Evolutionary conservation across 1,140 invertebrate genomes (phyloP), one percentile per base, ranked within the genome.

Genomic region (Lucilia cuprina): DNA sequence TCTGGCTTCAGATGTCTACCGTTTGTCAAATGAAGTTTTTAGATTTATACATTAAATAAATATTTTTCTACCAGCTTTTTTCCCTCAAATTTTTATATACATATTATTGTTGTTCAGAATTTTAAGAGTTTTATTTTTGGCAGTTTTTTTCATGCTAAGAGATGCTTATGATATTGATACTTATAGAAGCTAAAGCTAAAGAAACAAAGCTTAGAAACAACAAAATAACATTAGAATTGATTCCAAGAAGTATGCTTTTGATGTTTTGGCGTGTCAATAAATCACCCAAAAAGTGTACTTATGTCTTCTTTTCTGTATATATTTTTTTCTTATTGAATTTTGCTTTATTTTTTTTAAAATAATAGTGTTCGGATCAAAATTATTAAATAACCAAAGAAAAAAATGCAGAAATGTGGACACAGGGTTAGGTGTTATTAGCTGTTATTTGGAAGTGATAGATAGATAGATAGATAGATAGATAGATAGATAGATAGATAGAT

Each of bases 241-340:
- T 78, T 78, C 75, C 35, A 47, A 47, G 75, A 78, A 78, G 12
- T 78, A 47, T 41, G 14, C 41, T 41, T 78, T 78, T 78, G 75
- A 78, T 17, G 75, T 78, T 78, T 35, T 78, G n/a, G 75, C 75
- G 75, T 47, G 41, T n/a, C 75, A 78, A 78, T 78, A 78, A 78
- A 78, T 78, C 35, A 78, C 35, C 17, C 14, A n/a, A n/a, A 78
- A 17, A n/a, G 47, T 77, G 34, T 77, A 30, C 35, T 74, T 25
- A 25, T 74, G 70, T 13, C 19, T 74, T 47, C 34, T 78, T 41
- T 78, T 78, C 4, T 41, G 74, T 2, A 0, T 19, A 10, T 74
- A 9, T 14, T 74, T 74, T 30, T 30, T 41, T 41, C 41, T 30
- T 14, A 17, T 60, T 60, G 35, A 17, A 41, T 5, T n/a, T 19